These are phyloP conservation scores for Oryctes rhinoceros DNA, from an alignment of 1,140 invertebrate species.

Conservation along the genomic window DNA sequence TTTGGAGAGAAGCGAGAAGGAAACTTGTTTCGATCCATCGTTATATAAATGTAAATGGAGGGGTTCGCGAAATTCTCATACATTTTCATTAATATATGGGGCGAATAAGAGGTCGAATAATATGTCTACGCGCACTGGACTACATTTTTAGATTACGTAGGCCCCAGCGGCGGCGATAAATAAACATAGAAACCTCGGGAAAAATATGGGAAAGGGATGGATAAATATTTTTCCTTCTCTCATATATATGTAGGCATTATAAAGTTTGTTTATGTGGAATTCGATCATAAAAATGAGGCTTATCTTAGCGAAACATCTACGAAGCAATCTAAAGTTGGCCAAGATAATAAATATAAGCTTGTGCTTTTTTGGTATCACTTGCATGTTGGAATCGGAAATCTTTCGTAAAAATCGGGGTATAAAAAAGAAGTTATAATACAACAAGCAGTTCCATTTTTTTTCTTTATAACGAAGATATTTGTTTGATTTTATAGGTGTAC, in stretches of 20 bases:
- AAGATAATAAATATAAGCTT: not conserved
- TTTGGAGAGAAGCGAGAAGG: too few species aligned
- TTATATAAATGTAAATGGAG: constrained; percentile 8
- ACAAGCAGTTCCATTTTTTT: too few species aligned
- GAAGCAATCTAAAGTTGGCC: not conserved
- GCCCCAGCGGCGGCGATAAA: not conserved
- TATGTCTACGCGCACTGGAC: not conserved
- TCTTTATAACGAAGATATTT: too few species aligned
- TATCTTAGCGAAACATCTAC: not conserved
- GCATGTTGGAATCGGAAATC: too few species aligned
- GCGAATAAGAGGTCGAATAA: not conserved
- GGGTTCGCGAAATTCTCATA: not conserved
- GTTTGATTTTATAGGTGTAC: too few species aligned
- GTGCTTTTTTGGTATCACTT: too few species aligned
- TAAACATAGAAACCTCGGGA: not conserved
- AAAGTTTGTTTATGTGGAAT: not conserved
- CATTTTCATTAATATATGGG: constrained; percentile 11
- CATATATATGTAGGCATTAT: not conserved
- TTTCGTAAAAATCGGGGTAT: too few species aligned
- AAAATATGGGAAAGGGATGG: not conserved
- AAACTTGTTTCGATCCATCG: not conserved
- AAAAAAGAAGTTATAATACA: too few species aligned
- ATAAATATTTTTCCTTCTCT: not conserved
- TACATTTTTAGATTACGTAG: not conserved
- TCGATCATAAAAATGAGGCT: not conserved